Percentiles rank a stretch among this genome's conserved stretches.
Conservation (phyloP, 2,113 vertebrate genomes). For the Fulica atra region DNA sequence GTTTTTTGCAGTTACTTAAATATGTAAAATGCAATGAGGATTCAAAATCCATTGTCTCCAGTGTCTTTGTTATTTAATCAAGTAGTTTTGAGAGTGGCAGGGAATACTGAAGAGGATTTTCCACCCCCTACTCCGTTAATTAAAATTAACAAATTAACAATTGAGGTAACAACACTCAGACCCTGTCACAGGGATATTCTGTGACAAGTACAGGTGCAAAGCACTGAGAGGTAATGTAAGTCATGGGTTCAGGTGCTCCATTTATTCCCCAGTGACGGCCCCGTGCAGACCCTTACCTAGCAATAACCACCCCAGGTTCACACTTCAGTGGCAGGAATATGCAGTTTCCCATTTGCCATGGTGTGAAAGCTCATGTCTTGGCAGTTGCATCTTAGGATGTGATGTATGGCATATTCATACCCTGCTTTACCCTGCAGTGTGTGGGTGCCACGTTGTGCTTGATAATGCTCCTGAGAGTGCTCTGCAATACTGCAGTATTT, state of each 20-base stretch:
- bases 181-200: neutral
- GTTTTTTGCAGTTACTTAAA: neutral
- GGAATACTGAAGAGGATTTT: neutral
- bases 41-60: neutral
- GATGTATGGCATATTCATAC: neutral
- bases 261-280: neutral
- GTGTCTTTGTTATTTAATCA: neutral
- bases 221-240: neutral
- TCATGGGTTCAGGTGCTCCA: neutral
- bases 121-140: neutral
- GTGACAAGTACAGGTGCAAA: neutral
- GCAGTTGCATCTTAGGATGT: neutral
- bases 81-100: neutral
- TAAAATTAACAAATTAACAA: neutral
- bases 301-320: accelerated
- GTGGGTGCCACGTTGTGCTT: neutral
- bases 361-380: neutral
- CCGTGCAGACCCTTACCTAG: neutral
- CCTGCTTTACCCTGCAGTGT: neutral
- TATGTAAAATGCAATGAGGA: neutral
- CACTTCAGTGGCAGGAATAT: neutral
- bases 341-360: neutral
- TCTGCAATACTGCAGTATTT: neutral
- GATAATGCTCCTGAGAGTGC: neutral
- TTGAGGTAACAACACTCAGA: neutral